Base-by-base conservation (phyloP, 2,797 vertebrate species). In the Aplochiton taeniatus region DNA sequence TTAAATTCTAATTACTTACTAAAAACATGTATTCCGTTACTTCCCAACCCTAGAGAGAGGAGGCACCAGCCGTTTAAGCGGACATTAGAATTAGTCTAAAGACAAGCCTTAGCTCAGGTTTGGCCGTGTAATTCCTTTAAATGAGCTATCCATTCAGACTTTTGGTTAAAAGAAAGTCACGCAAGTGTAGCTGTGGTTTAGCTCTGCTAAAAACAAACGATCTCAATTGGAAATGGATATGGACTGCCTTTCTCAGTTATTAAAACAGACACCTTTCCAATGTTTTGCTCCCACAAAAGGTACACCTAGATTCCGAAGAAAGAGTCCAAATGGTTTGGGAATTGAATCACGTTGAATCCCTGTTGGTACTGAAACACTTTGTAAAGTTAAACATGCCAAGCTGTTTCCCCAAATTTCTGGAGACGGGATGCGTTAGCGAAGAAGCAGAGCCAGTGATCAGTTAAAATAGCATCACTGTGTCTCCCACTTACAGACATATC, bases 391-490 rank as follows among this genome's bases (percentile, higher is more conserved):
- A 79, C 58, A 66, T 69, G 62, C 59, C 17, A 45, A 68, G 64
- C 46, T 65, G 49, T 58, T 68, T 69, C 59, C 31, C 12, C 48
- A 13, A 67, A 50, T 72, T 65, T 63, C 72, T 44, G 65, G 72
- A 48, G 55, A 49, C 53, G 41, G 57, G 2, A 43, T 31, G 58
- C 47, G 58, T 11, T 10, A 55, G 53, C 47, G 11, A 31, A 9
- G n/a, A 57, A 63, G 54, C 41, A 20, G 61, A 54, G 66, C 43
- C 43, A 14, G 71, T 60, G 71, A 77, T 60, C 10, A 64, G 59
- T 72, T 69, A 73, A 76, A 70, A 68, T 58, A 73, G 55, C 66
- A 68, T 67, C 53, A 53, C 54, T 55, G 48, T 59, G 60, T 68
- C 45, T 47, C 61, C 69, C 47, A 56, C 73, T 72, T 73, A 66